Base-by-base conservation (phyloP, 2,797 vertebrate species). In the Eutrigla gurnardus region DNA sequence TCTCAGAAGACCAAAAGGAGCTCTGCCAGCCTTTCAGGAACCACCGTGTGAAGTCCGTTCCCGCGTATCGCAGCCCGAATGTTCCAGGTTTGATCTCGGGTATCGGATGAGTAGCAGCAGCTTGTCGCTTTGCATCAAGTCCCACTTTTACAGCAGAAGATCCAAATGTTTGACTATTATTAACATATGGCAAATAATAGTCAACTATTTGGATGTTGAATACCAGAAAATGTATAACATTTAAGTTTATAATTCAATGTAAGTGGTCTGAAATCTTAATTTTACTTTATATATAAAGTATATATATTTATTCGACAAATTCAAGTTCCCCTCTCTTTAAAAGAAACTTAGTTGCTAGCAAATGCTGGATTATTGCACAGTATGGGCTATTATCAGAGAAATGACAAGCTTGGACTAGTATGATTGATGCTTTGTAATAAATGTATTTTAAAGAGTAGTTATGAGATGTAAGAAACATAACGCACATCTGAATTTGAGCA, bases 1-100 rank as follows among this genome's bases (percentile, higher is more conserved):
- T 65, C 73, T 82, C 59, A 78, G 75, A 83, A 86, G 71, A 86
- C 32, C 86, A 80, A 82, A 86, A 81, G 84, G 25, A 77, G 62
- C 18, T 66, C 15, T 75, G 59, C 36, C 25, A 47, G 72, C 73
- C 79, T 84, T 84, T 83, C 62, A 83, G 84, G 78, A 78, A 55
- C 39, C 17, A 36, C 53, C 42, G 53, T 77, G 75, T 88, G 80
- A 87, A 82, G 80, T 80, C 68, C 62, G 17, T 68, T 77, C 62
- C 57, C 63, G 78, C 71, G 63, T 75, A 12, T 87, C 83, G 82
- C 53, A 81, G 80, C 73, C 60, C 66, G 70, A 84, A 86, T 82
- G 79, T 70, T 75, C n/a, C 39, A 59, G 77, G 81, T 82, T 70
- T 80, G 78, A 87, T 82, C 82, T 53, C 32, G 55, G 72, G 52